These are phyloP conservation scores for Trichonephila inaurata DNA, from an alignment of 1,140 invertebrate genomes.

Conservation along the genomic window DNA sequence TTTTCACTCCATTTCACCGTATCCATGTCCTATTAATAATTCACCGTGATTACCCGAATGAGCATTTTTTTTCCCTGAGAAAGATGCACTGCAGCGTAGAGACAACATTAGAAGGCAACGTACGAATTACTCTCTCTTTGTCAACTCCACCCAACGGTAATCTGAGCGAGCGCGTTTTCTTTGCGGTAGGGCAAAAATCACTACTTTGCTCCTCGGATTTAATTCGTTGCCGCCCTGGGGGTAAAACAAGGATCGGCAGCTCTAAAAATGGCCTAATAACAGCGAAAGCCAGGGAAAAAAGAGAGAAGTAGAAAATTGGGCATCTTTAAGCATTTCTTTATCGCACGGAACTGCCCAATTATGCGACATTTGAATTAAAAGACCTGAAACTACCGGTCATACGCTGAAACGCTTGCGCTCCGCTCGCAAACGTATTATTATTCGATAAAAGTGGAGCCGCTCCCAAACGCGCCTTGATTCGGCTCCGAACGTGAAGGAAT, in stretches of 20 bases:
- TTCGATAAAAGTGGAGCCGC: constrained; percentile 64
- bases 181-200: constrained; percentile 64
- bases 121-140: constrained; percentile 56
- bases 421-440: constrained; percentile 67
- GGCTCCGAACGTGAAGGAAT: constrained; percentile 56
- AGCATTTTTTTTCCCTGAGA: background rate
- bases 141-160: constrained; percentile 71
- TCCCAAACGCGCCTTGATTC: constrained; percentile 21
- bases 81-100: background rate
- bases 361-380: constrained; percentile 75
- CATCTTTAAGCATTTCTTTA: constrained; percentile 68
- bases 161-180: background rate
- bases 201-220: constrained; percentile 29
- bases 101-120: constrained; percentile 24
- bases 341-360: constrained; percentile 67
- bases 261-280: constrained; percentile 38
- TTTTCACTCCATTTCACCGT: background rate
- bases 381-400: constrained; percentile 72
- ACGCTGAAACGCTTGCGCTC: constrained; percentile 33
- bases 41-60: background rate
- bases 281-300: background rate
- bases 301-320: constrained; percentile 51
- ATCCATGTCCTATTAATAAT: background rate
- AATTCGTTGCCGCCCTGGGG: constrained; percentile 15
- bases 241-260: constrained; percentile 30